Base-by-base conservation (phyloP, 2,888 invertebrate species). In the Anagyrus pseudococci region DNA sequence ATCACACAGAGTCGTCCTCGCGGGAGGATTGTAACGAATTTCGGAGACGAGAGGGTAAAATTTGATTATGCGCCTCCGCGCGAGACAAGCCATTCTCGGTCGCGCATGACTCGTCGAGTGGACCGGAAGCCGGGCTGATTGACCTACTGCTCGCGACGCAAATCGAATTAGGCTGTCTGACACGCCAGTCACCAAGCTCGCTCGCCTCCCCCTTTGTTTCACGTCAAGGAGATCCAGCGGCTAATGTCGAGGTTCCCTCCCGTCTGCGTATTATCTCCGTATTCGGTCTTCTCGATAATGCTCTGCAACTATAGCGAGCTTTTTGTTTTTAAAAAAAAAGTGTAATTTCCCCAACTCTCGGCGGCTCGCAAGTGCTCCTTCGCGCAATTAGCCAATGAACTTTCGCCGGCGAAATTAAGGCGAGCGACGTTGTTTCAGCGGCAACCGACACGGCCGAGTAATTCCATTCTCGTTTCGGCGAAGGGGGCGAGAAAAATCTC, bases 101-200 rank as follows among this genome's bases (percentile, higher is more conserved):
- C n/a, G n/a, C n/a, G n/a, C n/a, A n/a, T n/a, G n/a, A n/a, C n/a
- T n/a, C n/a, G n/a, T n/a, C n/a, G n/a, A n/a, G n/a, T n/a, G 29
- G 29, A 37, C 13, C 13, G 15, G 33, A 10, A 37, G 33, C 22
- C 37, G 17, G 50, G 44, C 48, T 46, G 64, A 64, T 64, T 56
- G 59, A 59, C 59, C 64, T 44, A 54, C 55, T 56, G 50, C 17
- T 37, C 55, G n/a, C 46, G 20, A 20, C n/a, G 19, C 55, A 56
- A 47, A 64, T 64, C 47, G 50, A 59, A 59, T 59, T 47, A 62
- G 49, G 55, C 61, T 48, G 37, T 43, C 40, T 22, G 49, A 48
- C 43, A 37, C n/a, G 15, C 33, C 33, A 13, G 8, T 15, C 33
- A 13, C 33, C 33, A 37, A 37, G 29, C 37, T 15, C 29, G 43